Evolutionary conservation across 2,113 vertebrate genomes (phyloP).

Genomic region (Lamprologus sp.): DNA sequence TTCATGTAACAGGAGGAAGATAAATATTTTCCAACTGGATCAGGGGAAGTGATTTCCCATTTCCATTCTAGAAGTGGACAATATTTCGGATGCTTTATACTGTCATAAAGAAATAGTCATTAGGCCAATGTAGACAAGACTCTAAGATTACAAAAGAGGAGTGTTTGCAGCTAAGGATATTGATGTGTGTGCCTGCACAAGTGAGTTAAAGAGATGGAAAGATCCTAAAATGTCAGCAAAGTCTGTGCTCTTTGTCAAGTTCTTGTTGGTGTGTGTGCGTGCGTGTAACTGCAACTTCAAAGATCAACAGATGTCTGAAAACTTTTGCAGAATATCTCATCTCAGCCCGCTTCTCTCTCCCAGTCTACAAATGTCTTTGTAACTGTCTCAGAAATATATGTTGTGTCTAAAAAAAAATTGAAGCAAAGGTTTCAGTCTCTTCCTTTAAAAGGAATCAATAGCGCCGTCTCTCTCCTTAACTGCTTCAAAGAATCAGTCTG

Average conservation of each 20-base stretch:
- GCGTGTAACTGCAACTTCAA: neutral
- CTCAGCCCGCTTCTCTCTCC: neutral
- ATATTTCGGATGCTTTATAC: neutral
- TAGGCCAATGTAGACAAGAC: neutral
- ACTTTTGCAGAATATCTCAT: slow-evolving; percentile 27
- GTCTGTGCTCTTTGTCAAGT: neutral
- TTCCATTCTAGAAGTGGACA: neutral
- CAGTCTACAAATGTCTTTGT: neutral
- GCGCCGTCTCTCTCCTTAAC: slow-evolving; percentile 21
- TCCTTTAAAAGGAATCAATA: slow-evolving; percentile 57
- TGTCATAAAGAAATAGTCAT: neutral
- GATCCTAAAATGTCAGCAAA: neutral
- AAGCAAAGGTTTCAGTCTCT: slow-evolving; percentile 2
- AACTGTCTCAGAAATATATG: slow-evolving; percentile 17
- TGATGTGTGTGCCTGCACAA: neutral
- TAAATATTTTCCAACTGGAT: neutral
- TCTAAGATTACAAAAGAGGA: neutral
- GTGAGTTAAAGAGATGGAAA: neutral
- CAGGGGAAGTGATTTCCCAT: neutral
- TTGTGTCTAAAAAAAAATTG: slow-evolving; percentile 1
- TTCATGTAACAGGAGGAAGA: neutral
- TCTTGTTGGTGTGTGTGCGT: neutral
- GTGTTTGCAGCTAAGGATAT: neutral
- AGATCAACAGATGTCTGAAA: slow-evolving; percentile 36
- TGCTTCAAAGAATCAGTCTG: slow-evolving; percentile 32